Evolutionary conservation across 2,888 invertebrate genomes (phyloP), one percentile per base, ranked within the genome.

Genomic region (Seira musarum): DNA sequence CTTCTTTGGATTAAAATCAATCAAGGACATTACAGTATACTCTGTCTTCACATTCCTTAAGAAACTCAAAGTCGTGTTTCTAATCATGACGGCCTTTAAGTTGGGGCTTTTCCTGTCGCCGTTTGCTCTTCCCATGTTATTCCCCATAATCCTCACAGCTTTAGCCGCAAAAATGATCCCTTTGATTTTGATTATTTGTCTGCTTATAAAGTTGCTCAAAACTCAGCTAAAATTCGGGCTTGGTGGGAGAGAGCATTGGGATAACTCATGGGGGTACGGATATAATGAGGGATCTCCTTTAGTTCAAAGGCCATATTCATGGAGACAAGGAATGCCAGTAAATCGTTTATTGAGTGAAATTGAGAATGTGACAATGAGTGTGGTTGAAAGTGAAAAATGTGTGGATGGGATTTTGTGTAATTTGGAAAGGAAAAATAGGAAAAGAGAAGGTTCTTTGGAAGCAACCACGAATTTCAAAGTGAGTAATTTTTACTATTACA

Each of bases 101-200:
- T 66, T 80, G 10, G 83, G 83, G 8, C 24, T 83, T 0, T 22
- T 83, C 1, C 53, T 83, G 6, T 82, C 82, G 19, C 83, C 83
- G 1, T 17, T 83, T 19, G 73, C 78, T 1, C 24, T 83, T 2
- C 83, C 83, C 13, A 40, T 80, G 15, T 61, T 83, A 10, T 73
- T 77, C 40, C 83, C 83, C 22, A 2, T 82, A 1, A 80, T 82
- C 10, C 10, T 82, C 2, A 24, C 77, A 3, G 72, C 71, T 13
- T 64, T 73, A 8, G 76, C 74, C 35, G 77, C 72, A 1, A 82
- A 82, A 73, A 17, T 82, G n/a, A 67, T 80, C 0, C 82, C 82
- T 21, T 24, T 82, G n/a, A 61, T 80, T 17, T 40, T 82, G 10
- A 80, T 82, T 15, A 75, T 82, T 10, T 57, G 71, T 13, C 66